Evolutionary conservation across 2,797 vertebrate genomes (phyloP).

Genomic region (Spheniscus humboldti): DNA sequence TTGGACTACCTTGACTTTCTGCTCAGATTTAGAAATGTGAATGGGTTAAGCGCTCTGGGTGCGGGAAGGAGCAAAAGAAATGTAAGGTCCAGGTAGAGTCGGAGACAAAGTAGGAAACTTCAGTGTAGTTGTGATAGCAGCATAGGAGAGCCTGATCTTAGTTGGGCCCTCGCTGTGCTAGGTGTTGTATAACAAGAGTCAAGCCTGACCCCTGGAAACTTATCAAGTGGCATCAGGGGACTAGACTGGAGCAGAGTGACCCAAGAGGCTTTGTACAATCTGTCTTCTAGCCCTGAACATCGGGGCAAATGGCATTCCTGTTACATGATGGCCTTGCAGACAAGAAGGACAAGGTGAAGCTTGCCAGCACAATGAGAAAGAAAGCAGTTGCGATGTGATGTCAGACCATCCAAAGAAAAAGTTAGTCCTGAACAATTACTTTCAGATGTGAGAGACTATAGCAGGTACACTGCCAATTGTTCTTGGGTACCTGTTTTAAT

Average conservation of each 20-base stretch:
- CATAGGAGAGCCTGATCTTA: background rate
- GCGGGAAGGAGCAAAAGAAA: background rate
- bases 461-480: background rate
- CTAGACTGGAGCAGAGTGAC: background rate
- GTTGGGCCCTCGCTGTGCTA: background rate
- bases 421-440: background rate
- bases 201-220: background rate
- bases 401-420: background rate
- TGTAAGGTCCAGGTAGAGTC: background rate
- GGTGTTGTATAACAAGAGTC: background rate
- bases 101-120: background rate
- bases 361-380: background rate
- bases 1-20: background rate
- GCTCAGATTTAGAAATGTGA: background rate
- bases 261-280: background rate
- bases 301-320: background rate
- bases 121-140: background rate
- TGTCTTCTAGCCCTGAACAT: background rate
- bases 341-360: background rate
- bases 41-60: background rate
- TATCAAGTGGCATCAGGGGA: rapidly evolving
- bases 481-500: background rate
- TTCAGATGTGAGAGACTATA: background rate
- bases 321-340: background rate
- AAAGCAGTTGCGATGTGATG: rapidly evolving